These are phyloP conservation scores for Neosilurus mollespiculum DNA, from an alignment of 2,797 vertebrate species.

Conservation along the genomic window DNA sequence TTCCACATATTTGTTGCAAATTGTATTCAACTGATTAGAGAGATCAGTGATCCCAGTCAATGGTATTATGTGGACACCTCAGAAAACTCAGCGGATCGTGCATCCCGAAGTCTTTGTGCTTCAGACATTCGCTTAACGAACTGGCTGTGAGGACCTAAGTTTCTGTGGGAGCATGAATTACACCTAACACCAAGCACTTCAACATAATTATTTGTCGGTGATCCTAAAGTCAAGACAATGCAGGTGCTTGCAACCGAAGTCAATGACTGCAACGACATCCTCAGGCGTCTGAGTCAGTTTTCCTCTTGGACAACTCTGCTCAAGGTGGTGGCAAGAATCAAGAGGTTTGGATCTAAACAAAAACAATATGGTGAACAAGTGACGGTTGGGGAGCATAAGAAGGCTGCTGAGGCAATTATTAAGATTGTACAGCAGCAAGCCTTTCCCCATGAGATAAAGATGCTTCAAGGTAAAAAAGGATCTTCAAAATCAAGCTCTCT, in stretches of 20 bases:
- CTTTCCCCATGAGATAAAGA: slow-evolving; percentile 10
- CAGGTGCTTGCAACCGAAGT: background rate
- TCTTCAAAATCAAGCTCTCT: slow-evolving; percentile 40
- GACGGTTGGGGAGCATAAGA: slow-evolving; percentile 17
- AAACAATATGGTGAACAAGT: slow-evolving; percentile 8
- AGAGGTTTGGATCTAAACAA: slow-evolving; percentile 31
- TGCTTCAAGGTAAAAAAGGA: background rate
- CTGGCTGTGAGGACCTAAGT: slow-evolving; percentile 33
- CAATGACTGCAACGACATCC: background rate
- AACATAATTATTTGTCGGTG: slow-evolving; percentile 35
- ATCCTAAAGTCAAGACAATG: slow-evolving; percentile 46
- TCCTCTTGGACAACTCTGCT: slow-evolving; percentile 40
- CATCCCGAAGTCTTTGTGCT: slow-evolving; percentile 30
- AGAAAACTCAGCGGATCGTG: slow-evolving; percentile 39
- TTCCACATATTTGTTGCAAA: slow-evolving; percentile 45
- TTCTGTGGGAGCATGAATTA: slow-evolving; percentile 41
- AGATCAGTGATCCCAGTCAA: slow-evolving; percentile 39
- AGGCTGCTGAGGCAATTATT: slow-evolving; percentile 30
- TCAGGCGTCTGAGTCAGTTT: slow-evolving; percentile 11
- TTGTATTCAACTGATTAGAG: slow-evolving; percentile 39
- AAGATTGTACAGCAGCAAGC: slow-evolving; percentile 43
- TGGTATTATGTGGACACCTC: slow-evolving; percentile 43
- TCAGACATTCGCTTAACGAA: slow-evolving; percentile 15
- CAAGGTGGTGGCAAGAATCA: slow-evolving; percentile 49
- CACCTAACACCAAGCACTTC: background rate